Evolutionary conservation across 2,113 vertebrate genomes (phyloP), one percentile per base, ranked within the genome.

Genomic region (Vombatus ursinus): DNA sequence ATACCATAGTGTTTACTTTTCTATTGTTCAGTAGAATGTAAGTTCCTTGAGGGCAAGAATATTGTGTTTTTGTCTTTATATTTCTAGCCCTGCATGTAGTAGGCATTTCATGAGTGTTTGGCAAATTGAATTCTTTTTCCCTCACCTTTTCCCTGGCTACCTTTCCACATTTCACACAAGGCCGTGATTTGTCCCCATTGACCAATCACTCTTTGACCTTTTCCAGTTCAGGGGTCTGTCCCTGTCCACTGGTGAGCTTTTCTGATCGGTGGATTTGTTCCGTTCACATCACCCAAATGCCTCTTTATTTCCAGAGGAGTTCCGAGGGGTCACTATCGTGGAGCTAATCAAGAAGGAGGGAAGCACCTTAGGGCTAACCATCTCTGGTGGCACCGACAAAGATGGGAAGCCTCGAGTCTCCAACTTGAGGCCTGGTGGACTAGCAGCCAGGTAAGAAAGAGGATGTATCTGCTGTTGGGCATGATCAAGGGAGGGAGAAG

Each of bases 301-400:
- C 25, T 96, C 50, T 96, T 51, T 97, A 92, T 98, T n/a, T 97
- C 95, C 99, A 99, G 99, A 99, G 93, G 99, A 99, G 97, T 99
- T 99, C 98, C 98, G 99, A 96, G 99, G 99, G 26, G 98, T 99
- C 96, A 99, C 99, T 92, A 98, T 99, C 0, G 99, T 99, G 98
- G 99, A 99, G 98, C 99, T 99, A 97, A 99, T 99, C 97, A 99
- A 99, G 98, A 99, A 99, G 89, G 99, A 99, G 97, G 99, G 99
- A 96, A 99, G 99, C 98, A 99, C 99, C 9, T 99, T 99, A 0
- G 99, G 99, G 89, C 99, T 99, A 97, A 99, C 99, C 93, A 99
- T 99, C 98, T 99, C 99, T 0, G 99, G 99, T 57, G 99, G 99
- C 51, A 99, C 99, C 0, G 99, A 99, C 98, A 99, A 99, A 98